A percentile compares a stretch with the other conserved stretches of the same genome.
These are phyloP conservation scores for Eupristina koningsbergeri DNA, from an alignment of 1,140 invertebrate species.

Conservation along the genomic window DNA sequence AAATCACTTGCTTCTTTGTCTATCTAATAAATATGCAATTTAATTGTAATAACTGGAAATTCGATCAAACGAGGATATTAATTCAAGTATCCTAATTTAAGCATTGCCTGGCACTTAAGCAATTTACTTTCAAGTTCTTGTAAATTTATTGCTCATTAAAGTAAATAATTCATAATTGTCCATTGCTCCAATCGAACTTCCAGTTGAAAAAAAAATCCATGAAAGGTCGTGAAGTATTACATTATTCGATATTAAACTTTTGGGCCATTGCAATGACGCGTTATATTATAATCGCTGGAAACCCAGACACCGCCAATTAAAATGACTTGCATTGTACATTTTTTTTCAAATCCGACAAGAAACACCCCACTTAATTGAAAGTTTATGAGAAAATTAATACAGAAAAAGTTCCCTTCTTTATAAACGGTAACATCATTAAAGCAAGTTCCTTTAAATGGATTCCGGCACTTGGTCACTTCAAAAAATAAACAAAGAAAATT, in stretches of 20 bases:
- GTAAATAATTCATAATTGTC: neutral
- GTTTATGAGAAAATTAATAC: neutral
- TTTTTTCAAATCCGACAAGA: neutral
- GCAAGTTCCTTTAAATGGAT: too few species aligned
- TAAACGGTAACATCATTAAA: neutral
- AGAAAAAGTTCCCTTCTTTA: neutral
- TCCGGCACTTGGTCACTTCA: too few species aligned
- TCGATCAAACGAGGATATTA: too few species aligned
- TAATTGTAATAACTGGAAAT: too few species aligned
- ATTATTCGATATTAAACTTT: slow-evolving; percentile 1
- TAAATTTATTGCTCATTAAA: neutral
- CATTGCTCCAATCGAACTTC: neutral
- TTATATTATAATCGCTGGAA: slow-evolving; percentile 5
- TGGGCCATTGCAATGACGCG: neutral
- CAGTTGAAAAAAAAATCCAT: neutral
- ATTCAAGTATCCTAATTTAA: too few species aligned
- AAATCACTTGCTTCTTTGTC: neutral
- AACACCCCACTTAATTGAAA: neutral
- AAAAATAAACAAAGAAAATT: too few species aligned
- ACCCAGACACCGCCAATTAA: neutral
- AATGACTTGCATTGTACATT: neutral
- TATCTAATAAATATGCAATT: too few species aligned
- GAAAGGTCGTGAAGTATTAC: neutral
- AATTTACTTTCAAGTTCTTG: neutral
- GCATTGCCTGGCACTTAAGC: too few species aligned